A percentile compares a stretch with the other conserved stretches of the same genome.
Evolutionary conservation across 1,140 invertebrate genomes (phyloP).

Genomic region (Scaptomyza montana): DNA sequence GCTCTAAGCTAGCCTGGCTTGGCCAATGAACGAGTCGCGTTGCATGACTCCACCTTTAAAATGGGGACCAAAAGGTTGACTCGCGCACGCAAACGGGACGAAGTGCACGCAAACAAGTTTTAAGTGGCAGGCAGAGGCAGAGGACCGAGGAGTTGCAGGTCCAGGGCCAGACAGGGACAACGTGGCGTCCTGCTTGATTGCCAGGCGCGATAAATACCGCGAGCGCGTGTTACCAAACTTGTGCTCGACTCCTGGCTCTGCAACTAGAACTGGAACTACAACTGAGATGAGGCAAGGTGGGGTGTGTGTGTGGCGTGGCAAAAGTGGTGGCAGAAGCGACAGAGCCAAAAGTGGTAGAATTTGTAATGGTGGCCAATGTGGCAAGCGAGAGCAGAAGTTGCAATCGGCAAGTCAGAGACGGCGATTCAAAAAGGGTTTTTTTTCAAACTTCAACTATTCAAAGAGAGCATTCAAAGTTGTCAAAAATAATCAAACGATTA

Average conservation of each 20-base stretch:
- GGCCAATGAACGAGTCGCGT: conserved; percentile 60
- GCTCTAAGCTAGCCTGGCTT: conserved; percentile 5
- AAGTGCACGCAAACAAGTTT: conserved; percentile 50
- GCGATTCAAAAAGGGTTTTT: conserved; percentile 1
- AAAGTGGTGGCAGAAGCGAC: conserved; percentile 37
- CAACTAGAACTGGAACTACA: conserved; percentile 23
- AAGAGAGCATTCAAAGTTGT: no score
- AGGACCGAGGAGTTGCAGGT: conserved; percentile 16
- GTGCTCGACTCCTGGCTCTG: conserved; percentile 30
- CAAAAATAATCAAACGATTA: no score
- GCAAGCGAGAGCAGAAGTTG: conserved; percentile 16
- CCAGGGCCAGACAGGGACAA: conserved; percentile 38
- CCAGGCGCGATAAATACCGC: conserved; percentile 61
- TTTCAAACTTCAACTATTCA: no score
- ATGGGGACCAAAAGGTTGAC: conserved; percentile 55
- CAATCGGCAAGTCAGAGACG: conserved; percentile 40
- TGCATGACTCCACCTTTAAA: conserved; percentile 74
- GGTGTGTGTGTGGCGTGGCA: conserved; percentile 42
- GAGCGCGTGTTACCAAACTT: conserved; percentile 56
- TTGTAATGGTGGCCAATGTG: conserved; percentile 69
- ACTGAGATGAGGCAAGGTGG: neutral
- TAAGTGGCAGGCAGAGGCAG: conserved; percentile 42
- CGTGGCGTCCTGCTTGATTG: conserved; percentile 70
- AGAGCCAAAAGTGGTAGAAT: conserved; percentile 69
- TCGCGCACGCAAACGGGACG: conserved; percentile 38